These are phyloP conservation scores for Zygaena filipendulae DNA, from an alignment of 2,888 invertebrate genomes.

Conservation along the genomic window DNA sequence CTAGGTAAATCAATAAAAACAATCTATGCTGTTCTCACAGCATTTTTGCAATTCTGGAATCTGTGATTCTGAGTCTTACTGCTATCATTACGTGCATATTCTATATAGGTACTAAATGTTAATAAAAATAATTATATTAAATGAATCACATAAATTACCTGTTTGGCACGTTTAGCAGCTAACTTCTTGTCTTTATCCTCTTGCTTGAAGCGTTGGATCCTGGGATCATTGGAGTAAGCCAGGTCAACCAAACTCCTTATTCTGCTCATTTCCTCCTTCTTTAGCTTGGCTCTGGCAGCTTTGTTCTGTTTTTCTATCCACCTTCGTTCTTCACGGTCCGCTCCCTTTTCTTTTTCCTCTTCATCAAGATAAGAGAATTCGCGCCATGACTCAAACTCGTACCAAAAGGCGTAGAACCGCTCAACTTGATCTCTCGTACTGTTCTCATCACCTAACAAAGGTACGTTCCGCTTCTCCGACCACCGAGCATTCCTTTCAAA, in stretches of 20 bases:
- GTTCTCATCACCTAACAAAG: slow-evolving; percentile 81
- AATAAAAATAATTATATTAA: no score
- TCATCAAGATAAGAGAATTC: slow-evolving; percentile 99
- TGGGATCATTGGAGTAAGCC: slow-evolving; percentile 93
- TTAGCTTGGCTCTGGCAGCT: slow-evolving; percentile 88
- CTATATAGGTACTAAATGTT: no score
- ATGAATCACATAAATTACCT: no score
- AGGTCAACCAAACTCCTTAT: slow-evolving; percentile 92
- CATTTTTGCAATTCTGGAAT: no score
- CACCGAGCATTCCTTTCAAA: slow-evolving; percentile 88
- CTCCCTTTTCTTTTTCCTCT: slow-evolving; percentile 98
- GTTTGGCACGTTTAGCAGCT: slow-evolving; percentile 89
- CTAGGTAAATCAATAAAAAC: no score
- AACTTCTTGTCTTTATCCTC: slow-evolving; percentile 92
- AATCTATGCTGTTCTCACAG: no score
- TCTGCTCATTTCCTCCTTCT: slow-evolving; percentile 96
- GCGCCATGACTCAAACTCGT: slow-evolving; percentile 98
- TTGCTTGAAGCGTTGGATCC: slow-evolving; percentile 92
- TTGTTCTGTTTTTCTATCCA: slow-evolving; percentile 99
- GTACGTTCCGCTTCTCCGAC: slow-evolving; percentile 90
- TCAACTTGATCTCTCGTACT: slow-evolving; percentile 88
- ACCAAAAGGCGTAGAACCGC: slow-evolving; percentile 97
- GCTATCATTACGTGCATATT: no score
- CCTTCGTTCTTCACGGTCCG: slow-evolving; percentile 94
- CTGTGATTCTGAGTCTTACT: no score